These are phyloP conservation scores for Drosophila ercepeae DNA, from an alignment of 1,140 invertebrate species.

Conservation along the genomic window DNA sequence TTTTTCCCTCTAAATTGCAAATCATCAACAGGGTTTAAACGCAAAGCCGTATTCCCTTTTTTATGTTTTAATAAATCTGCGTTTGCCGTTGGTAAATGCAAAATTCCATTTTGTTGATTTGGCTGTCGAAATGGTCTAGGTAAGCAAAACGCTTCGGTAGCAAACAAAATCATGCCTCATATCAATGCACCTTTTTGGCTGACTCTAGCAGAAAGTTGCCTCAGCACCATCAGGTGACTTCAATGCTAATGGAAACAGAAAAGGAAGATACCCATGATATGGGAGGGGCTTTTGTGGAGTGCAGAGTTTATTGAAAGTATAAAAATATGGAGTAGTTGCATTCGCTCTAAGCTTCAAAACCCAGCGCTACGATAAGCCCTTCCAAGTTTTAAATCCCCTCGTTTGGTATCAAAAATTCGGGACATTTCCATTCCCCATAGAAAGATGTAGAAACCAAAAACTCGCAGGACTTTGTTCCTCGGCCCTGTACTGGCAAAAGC, in stretches of 20 bases:
- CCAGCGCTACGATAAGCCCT: not conserved
- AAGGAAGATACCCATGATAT: not conserved
- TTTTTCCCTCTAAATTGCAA: slow-evolving; percentile 37
- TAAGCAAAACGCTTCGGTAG: slow-evolving; percentile 26
- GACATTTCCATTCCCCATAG: not conserved
- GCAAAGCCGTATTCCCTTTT: not conserved
- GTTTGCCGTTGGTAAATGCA: slow-evolving; percentile 8
- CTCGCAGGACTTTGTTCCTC: slow-evolving; percentile 23
- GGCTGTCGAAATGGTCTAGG: slow-evolving; percentile 37
- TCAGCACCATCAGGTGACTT: slow-evolving; percentile 36
- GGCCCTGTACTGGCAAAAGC: slow-evolving; percentile 44
- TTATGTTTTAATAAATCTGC: not conserved
- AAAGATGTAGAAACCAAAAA: slow-evolving; percentile 20
- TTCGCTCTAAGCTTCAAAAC: not conserved
- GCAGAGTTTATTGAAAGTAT: not conserved
- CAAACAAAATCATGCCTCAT: slow-evolving; percentile 52
- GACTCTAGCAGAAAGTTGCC: slow-evolving; percentile 40
- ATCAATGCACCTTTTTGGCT: slow-evolving; percentile 46
- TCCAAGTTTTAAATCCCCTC: not conserved
- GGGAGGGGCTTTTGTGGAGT: not conserved
- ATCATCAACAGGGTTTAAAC: slow-evolving; percentile 27
- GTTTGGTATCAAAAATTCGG: not conserved
- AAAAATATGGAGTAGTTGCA: not conserved
- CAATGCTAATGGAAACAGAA: slow-evolving; percentile 5
- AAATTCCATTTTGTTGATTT: slow-evolving; percentile 40